Base-by-base conservation (phyloP, 2,888 invertebrate genomes). In the Chouioia cunea region DNA sequence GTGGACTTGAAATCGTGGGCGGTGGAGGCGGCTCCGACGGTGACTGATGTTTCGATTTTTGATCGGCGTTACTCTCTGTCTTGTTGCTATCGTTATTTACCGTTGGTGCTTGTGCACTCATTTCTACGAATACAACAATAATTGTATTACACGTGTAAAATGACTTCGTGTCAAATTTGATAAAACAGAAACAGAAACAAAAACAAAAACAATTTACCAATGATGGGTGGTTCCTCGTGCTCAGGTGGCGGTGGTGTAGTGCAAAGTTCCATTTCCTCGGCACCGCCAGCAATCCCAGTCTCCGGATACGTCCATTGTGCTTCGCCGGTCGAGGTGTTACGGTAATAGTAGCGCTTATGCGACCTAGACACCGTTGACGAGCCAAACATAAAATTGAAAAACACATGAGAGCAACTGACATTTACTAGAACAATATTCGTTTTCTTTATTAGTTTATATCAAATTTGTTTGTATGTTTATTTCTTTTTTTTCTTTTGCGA, bases 331-430 rank as follows among this genome's bases (percentile, higher is more conserved):
- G 82, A 80, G 73, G 87, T 82, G 83, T 91, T 90, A 81, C 88
- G 88, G 86, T 91, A 92, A 87, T 88, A 91, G 86, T 92, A 92
- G 77, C 91, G 88, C 86, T 90, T 90, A 87, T 89, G 89, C 78
- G 87, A 86, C 86, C 91, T 91, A 89, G 84, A 59, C 82, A 78
- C 77, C 81, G 79, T 79, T 80, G 74, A 23, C 46, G 59, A 65
- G 67, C 73, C 71, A 74, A 74, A 73, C 16, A 50, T 6, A 50
- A 22, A 36, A 36, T 36, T 36, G 10, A 75, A 54, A 75, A 54
- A 47, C 16, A 47, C 62, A 75, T 78, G 75, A 78, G 75, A 76
- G 66, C 44, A 73, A 65, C 67, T 71, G 22, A 44, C 54, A 59
- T 60, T 48, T 6, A 75, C 71, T 74, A 36, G 12, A 52, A 36